A percentile compares a stretch with the other conserved stretches of the same genome.
Conservation (phyloP, 2,797 vertebrate species). For the Decapterus maruadsi region DNA sequence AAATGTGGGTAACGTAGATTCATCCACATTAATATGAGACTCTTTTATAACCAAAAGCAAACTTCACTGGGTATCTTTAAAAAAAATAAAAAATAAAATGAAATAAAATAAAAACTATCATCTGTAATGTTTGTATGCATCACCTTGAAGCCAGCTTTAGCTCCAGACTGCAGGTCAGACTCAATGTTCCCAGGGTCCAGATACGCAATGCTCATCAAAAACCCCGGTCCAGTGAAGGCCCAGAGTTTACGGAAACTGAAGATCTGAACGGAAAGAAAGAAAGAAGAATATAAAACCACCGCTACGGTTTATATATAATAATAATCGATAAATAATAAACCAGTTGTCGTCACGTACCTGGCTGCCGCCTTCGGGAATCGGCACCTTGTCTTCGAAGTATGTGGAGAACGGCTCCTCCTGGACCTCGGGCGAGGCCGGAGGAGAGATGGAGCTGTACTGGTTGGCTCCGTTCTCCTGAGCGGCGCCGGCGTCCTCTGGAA, state of each 20-base stretch:
- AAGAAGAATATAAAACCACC: background rate
- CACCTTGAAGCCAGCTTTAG: slow-evolving; percentile 93
- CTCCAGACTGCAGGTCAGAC: slow-evolving; percentile 94
- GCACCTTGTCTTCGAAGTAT: slow-evolving; percentile 93
- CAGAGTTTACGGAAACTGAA: slow-evolving; percentile 98
- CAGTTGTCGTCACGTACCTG: slow-evolving; percentile 69
- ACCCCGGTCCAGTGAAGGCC: slow-evolving; percentile 97
- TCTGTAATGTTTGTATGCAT: slow-evolving; percentile 79
- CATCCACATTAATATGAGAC: too few species aligned
- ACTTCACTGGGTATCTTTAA: too few species aligned
- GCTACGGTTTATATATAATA: background rate
- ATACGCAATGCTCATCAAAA: slow-evolving; percentile 97
- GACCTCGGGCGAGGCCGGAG: slow-evolving; percentile 67
- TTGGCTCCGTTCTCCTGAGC: slow-evolving; percentile 72
- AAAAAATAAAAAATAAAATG: too few species aligned
- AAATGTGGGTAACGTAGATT: too few species aligned
- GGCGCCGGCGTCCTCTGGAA: slow-evolving; percentile 69
- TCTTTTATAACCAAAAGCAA: too few species aligned
- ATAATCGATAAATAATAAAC: background rate
- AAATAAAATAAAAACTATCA: background rate
- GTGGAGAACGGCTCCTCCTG: slow-evolving; percentile 87
- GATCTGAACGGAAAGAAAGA: slow-evolving; percentile 56
- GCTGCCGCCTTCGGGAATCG: slow-evolving; percentile 86
- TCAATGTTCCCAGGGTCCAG: slow-evolving; percentile 96
- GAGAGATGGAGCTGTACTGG: slow-evolving; percentile 79